phyloP scores from a whole-genome alignment of 2,113 vertebrate genomes.

The Garra rufa region DNA sequence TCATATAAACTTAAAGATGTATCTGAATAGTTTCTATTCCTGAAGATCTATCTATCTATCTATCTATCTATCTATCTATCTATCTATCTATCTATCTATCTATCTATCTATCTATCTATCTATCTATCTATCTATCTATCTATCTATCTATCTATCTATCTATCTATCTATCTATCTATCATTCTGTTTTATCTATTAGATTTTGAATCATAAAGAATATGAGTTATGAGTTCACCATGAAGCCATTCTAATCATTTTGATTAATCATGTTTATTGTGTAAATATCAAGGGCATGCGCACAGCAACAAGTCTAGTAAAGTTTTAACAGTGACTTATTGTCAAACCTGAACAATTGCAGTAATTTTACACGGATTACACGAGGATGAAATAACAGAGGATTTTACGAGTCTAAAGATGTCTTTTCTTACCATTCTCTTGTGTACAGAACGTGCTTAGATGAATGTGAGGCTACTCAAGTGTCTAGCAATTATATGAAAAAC shows the following conservation, averaged over 20 bases:
- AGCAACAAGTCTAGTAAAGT: slow-evolving; percentile 28
- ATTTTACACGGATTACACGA: slow-evolving; percentile 60
- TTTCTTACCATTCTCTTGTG: slow-evolving; percentile 69
- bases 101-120: background rate
- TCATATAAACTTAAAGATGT: background rate
- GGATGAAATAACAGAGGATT: background rate
- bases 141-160: background rate
- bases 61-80: no score
- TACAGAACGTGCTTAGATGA: slow-evolving; percentile 73
- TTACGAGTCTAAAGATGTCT: slow-evolving; percentile 59
- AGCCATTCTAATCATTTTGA: background rate
- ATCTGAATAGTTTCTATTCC: background rate
- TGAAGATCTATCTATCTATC: background rate
- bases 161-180: background rate
- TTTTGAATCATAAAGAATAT: slow-evolving; percentile 54
- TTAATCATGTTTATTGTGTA: slow-evolving; percentile 64
- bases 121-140: background rate
- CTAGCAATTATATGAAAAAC: slow-evolving; percentile 64
- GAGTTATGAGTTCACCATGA: slow-evolving; percentile 48
- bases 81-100: no score
- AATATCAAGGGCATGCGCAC: slow-evolving; percentile 75
- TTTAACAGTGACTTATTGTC: slow-evolving; percentile 46
- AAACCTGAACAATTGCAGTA: background rate
- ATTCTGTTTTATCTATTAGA: background rate
- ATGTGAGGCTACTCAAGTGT: slow-evolving; percentile 72